phyloP scores from a whole-genome alignment of 2,797 vertebrate species.

The Vultur gryphus region DNA sequence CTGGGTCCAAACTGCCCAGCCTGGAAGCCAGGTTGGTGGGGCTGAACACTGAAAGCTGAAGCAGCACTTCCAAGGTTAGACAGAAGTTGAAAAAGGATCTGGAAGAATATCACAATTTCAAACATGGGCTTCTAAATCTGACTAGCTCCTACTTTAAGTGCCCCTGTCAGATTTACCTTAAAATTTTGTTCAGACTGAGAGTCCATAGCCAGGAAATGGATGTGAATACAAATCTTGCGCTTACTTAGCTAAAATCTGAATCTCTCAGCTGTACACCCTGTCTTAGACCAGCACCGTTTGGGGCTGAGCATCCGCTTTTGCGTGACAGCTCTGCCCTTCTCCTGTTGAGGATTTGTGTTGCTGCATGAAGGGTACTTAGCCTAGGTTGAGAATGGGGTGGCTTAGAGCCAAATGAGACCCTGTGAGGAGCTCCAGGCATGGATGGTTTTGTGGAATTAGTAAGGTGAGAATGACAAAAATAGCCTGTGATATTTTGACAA shows the following conservation, averaged over 20 bases:
- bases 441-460: neutral
- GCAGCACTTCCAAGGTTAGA: neutral
- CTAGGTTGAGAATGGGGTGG: neutral
- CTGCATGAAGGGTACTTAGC: neutral
- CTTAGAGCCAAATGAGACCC: neutral
- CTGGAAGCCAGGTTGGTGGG: neutral
- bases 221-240: neutral
- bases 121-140: neutral
- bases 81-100: neutral
- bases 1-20: neutral
- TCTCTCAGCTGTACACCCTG: neutral
- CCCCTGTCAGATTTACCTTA: neutral
- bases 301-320: neutral
- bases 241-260: neutral
- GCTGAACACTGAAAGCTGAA: neutral
- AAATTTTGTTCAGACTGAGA: neutral
- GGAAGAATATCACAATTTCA: neutral
- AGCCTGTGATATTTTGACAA: neutral
- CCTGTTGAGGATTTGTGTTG: neutral
- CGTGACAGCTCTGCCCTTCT: neutral
- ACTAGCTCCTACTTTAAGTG: neutral
- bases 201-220: no score
- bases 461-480: neutral
- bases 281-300: neutral
- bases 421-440: neutral